Evolutionary conservation across 2,797 vertebrate genomes (phyloP).

Genomic region (Selene dorsalis): DNA sequence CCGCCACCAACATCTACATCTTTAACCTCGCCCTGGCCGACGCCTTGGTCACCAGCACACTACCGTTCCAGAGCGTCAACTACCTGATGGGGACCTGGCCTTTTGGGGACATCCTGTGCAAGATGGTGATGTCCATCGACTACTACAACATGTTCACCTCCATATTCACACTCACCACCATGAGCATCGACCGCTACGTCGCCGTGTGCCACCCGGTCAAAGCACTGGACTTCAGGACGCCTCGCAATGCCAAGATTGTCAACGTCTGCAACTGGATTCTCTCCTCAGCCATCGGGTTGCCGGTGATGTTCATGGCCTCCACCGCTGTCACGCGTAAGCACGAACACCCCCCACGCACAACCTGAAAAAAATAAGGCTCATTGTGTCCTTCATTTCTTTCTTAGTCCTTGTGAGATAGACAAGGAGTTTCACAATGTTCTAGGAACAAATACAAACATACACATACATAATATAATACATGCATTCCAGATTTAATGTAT

Average conservation of each 20-base stretch:
- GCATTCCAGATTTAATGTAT: no score
- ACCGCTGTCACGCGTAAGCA: conserved; percentile 80
- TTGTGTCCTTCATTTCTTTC: background rate
- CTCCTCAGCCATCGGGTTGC: conserved; percentile 97
- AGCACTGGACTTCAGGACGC: conserved; percentile 96
- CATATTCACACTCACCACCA: conserved; percentile 98
- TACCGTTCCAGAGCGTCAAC: conserved; percentile 99
- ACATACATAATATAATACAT: no score
- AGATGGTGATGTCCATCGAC: conserved; percentile 97
- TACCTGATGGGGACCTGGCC: conserved; percentile 99
- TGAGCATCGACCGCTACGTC: conserved; percentile 98
- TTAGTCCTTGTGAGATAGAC: no score
- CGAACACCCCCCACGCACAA: no score
- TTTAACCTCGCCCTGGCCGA: conserved; percentile 98
- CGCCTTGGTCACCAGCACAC: conserved; percentile 94
- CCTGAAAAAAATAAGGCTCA: no score
- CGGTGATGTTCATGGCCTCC: conserved; percentile 97
- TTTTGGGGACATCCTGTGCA: conserved; percentile 94
- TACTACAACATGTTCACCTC: conserved; percentile 99
- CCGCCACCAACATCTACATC: conserved; percentile 99
- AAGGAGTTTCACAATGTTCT: background rate
- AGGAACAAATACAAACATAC: background rate
- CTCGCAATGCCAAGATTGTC: conserved; percentile 98
- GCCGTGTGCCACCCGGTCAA: conserved; percentile 98
- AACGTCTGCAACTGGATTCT: conserved; percentile 99